Evolutionary conservation across 2,797 vertebrate species (phyloP), one percentile per base, ranked within the genome.

Genomic region (Hyperoplus immaculatus): DNA sequence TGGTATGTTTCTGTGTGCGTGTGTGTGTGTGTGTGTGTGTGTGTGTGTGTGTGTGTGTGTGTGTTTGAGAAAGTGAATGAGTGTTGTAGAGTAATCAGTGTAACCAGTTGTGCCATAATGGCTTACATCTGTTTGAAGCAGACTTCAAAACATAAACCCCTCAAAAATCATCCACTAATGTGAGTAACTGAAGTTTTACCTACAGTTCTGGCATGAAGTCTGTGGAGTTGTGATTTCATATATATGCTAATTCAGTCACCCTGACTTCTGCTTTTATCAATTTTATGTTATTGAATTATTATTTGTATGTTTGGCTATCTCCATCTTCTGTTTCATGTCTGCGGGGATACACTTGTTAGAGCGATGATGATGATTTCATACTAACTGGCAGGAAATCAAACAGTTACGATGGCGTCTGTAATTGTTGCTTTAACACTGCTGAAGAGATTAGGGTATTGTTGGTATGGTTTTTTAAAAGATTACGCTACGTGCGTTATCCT

Each of bases 401-500:
- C 84, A 70, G 60, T 68, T 83, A 82, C 1, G 88, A 92, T 94
- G 93, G 72, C 29, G 78, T 86, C 84, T 72, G 78, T 84, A 90
- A 91, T 87, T 82, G 83, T 84, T 91, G 82, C 88, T 92, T 85
- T 92, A 93, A 90, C 90, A 90, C 89, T 85, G 80, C 88, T 86
- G 74, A 58, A 69, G 62, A 91, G 89, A 92, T 93, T 87, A 90
- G 82, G 66, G 84, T 66, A 72, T 87, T 90, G 82, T 51, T 42
- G 60, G 43, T 78, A 87, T 82, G 83, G 82, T 86, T 84, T 89
- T 82, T 90, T 82, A 85, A 90, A 82, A 87, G 91, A 92, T 91
- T 93, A 87, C 36, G 14, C 66, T 93, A 92, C 91, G 91, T 94
- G 92, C 92, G 69, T 90, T 93, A 94, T 94, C 91, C 89, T 18